Evolutionary conservation across 1,140 invertebrate genomes (phyloP), one percentile per base, ranked within the genome.

Genomic region (Euglossa dilemma): DNA sequence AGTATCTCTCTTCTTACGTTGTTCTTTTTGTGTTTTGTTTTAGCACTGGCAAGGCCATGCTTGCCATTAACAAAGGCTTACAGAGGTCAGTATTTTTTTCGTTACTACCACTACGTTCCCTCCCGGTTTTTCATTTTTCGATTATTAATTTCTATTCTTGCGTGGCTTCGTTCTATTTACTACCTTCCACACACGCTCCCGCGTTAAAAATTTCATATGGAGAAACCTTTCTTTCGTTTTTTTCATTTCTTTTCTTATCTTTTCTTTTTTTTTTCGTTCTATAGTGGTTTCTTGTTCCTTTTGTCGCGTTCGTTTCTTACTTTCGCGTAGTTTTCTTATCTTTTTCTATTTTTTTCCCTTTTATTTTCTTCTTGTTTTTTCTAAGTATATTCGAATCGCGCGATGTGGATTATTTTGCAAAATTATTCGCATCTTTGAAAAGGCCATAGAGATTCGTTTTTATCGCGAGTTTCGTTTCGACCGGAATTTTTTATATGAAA

Each of bases 31-130:
- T 92, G 95, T 93, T 95, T 96, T 96, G 95, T 95, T 96, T 96
- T 96, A 96, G 95, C 95, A 95, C 95, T 95, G 96, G 95, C 95
- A 98, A 97, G 96, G 96, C 97, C 93, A 96, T 97, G 95, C 96
- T 97, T 95, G 97, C 97, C 95, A 97, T 97, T 96, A 97, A 97
- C 96, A 98, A 97, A 96, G 97, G 97, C 95, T 96, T 97, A 94
- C 97, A 97, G 95, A 97, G 97, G 96, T 97, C 96, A 96, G 95
- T 96, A 96, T 95, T 94, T 93, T 93, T 93, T 93, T 93, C 86
- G 92, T 91, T 92, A 91, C 83, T 90, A 91, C 85, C 85, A 76
- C 82, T 89, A 85, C 75, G 74, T 85, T 78, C 78, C 81, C 61
- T 88, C 73, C 87, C 79, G 76, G 86, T 86, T 86, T 83, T 57